Evolutionary conservation across 2,113 vertebrate genomes (phyloP), one percentile per base, ranked within the genome.

Genomic region (Aldabrachelys gigantea): DNA sequence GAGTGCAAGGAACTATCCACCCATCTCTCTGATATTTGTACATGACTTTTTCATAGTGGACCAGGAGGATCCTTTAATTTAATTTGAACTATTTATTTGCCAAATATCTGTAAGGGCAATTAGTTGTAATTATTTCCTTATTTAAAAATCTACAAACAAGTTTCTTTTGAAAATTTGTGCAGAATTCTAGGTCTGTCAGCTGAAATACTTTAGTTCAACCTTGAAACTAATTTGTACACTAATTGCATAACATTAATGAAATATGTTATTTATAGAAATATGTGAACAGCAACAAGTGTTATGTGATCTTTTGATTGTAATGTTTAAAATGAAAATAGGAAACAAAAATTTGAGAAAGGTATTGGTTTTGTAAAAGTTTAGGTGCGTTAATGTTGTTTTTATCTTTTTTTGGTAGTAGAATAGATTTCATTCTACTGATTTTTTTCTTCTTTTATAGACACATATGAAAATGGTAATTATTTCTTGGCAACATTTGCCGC

Each of bases 361-460:
- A 38, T 72, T n/a, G 65, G 5, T 38, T 72, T 72, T n/a, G 8
- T 72, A 38, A 38, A 72, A 21, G 8, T 22, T 44, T 72, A 22
- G 16, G 19, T 72, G 17, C 35, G 38, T 72, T 21, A 21, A 10
- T n/a, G 6, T 72, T 72, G 5, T 72, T 72, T 72, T 72, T 80
- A 82, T 79, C 41, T 84, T 78, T 80, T 80, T 25, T 62, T 65
- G 52, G 29, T 56, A 89, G 4, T 29, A n/a, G 44, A 80, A 65
- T 27, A 56, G 52, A 56, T 41, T 24, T 31, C 17, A 50, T 29
- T 50, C 22, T 76, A 7, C 27, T 50, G 35, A 41, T 8, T 75
- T 19, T 96, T 76, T 91, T 87, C 38, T 91, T 62, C 89, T 27
- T 78, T 98, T 95, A 8, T 98, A 99, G 99, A 98, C 97, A 98